Evolutionary conservation across 2,888 invertebrate species (phyloP).

Genomic region (Leucania comma): DNA sequence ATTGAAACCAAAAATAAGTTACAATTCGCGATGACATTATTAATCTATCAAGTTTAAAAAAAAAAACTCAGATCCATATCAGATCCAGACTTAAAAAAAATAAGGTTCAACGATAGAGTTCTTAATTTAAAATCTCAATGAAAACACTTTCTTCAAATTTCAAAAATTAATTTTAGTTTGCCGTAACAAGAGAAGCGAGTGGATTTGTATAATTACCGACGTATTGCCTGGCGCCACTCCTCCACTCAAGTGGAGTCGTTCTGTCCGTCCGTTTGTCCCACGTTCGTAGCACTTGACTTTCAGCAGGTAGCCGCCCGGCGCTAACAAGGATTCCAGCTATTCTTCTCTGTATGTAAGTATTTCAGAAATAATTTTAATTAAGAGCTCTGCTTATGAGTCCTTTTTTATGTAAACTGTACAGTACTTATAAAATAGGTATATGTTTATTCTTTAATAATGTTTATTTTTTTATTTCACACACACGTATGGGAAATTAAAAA

Average conservation of each 20-base stretch:
- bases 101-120: neutral
- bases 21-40: too few relatives aligned
- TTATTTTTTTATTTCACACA: too few relatives aligned
- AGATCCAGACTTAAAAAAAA: neutral
- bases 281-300: constrained; percentile 64
- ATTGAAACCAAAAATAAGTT: too few relatives aligned
- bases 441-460: too few relatives aligned
- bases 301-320: constrained; percentile 60
- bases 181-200: constrained; percentile 35
- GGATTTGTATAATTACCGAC: constrained; percentile 48
- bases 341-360: constrained; percentile 22
- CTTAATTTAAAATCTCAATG: constrained; percentile 1
- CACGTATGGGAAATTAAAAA: too few relatives aligned
- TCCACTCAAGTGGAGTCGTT: constrained; percentile 61
- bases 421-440: too few relatives aligned
- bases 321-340: constrained; percentile 55
- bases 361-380: neutral
- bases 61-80: too few relatives aligned
- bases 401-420: too few relatives aligned
- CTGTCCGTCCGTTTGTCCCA: constrained; percentile 61
- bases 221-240: constrained; percentile 60
- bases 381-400: neutral
- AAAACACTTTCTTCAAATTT: neutral
- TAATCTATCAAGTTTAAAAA: too few relatives aligned
- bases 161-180: constrained; percentile 27